Base-by-base conservation (phyloP, 2,113 vertebrate genomes). In the Crotophaga sulcirostris region DNA sequence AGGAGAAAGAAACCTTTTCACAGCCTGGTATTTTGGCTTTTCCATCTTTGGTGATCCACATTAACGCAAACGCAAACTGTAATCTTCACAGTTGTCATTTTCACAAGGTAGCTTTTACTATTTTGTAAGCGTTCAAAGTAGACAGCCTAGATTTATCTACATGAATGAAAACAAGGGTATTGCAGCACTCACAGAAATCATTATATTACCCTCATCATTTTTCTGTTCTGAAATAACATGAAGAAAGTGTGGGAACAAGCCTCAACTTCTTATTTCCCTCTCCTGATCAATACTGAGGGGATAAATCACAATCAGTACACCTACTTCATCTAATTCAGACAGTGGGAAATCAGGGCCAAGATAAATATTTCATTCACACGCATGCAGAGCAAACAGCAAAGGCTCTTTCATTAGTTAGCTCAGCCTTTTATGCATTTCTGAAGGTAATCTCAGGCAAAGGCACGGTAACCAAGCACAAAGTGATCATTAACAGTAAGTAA, bases 341-440 rank as follows among this genome's bases (percentile, higher is more conserved):
- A 90, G 62, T 10, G 40, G 40, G 34, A 86, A 95, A 74, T 54
- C 42, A 31, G 28, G 34, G 83, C 59, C 91, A 96, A 88, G 73
- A 72, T 83, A 93, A 80, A 79, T 66, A 87, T 70, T 94, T 74
- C 31, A 72, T 88, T 64, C 1, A 1, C 77, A 40, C 26, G 42
- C 74, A 77, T 13, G 23, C 63, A 58, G 28, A 34, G 45, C 74
- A 83, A 93, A 97, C 69, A 90, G 93, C 36, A 82, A 92, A 93
- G 69, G 54, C n/a, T 38, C 42, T 59, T 77, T 26, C 2, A 0
- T 82, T 64, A n/a, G 0, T 82, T 64, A n/a, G 24, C 77, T 77
- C 54, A 82, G 49, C 44, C 87, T 82, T 94, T 79, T 14, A 55
- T 23, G 26, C 47, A 51, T 85, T 90, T 96, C 52, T 88, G 56